These are phyloP conservation scores for Spilogale gracilis DNA, from an alignment of 2,113 vertebrate species.

Conservation along the genomic window DNA sequence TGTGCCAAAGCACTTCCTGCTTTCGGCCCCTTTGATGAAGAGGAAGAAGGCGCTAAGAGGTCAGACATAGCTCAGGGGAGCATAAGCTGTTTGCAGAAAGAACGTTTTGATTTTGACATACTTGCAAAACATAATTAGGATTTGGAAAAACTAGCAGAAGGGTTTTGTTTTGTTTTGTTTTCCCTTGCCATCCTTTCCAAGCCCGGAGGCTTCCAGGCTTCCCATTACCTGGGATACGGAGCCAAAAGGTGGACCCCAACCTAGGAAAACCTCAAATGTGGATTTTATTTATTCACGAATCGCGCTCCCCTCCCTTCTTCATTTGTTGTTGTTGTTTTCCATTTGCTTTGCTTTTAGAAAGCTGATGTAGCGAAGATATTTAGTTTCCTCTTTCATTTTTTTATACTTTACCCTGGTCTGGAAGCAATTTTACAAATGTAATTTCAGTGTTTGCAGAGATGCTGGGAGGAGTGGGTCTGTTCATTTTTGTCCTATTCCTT, in stretches of 20 bases:
- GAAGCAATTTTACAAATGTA: slow-evolving; percentile 76
- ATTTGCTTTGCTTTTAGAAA: slow-evolving; percentile 71
- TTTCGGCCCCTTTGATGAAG: neutral
- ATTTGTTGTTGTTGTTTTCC: neutral
- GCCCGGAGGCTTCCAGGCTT: slow-evolving; percentile 30
- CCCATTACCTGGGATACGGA: slow-evolving; percentile 21
- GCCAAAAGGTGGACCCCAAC: slow-evolving; percentile 17
- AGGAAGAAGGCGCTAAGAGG: slow-evolving; percentile 35
- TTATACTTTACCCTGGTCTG: slow-evolving; percentile 49
- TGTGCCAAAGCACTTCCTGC: slow-evolving; percentile 86
- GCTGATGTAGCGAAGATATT: slow-evolving; percentile 78
- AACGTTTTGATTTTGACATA: slow-evolving; percentile 48
- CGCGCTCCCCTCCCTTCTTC: neutral
- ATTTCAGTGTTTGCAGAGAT: slow-evolving; percentile 75
- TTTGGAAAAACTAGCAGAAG: slow-evolving; percentile 56
- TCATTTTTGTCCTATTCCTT: neutral
- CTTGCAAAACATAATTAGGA: slow-evolving; percentile 65
- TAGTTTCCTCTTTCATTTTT: slow-evolving; percentile 61
- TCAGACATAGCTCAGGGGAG: slow-evolving; percentile 67
- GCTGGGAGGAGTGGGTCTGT: neutral
- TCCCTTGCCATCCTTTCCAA: slow-evolving; percentile 17
- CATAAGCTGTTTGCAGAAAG: slow-evolving; percentile 33
- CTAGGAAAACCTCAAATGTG: slow-evolving; percentile 61
- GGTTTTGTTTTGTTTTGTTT: slow-evolving; percentile 40
- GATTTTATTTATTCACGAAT: slow-evolving; percentile 63